Percentiles rank a stretch among this genome's conserved stretches.
These are phyloP conservation scores for Brachionus paranguensis DNA, from an alignment of 1,140 invertebrate species.

Conservation along the genomic window DNA sequence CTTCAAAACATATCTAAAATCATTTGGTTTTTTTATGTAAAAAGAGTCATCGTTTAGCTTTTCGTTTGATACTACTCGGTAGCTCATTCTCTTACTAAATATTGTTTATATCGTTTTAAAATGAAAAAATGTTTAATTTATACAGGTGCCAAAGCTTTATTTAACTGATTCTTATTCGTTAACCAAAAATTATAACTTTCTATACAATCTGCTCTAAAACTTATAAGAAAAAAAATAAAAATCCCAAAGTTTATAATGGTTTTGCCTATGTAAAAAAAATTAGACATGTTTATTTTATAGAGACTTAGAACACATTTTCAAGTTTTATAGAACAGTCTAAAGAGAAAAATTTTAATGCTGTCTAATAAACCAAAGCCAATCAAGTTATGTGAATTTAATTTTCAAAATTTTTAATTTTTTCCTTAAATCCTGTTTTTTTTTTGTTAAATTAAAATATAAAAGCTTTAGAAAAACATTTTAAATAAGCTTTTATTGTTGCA, in stretches of 20 bases:
- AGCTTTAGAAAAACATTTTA: not conserved
- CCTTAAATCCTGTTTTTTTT: not conserved
- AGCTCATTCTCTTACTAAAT: not conserved
- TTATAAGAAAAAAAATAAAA: not conserved
- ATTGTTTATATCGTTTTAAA: not conserved
- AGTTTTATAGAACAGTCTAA: not conserved
- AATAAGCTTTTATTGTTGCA: not conserved
- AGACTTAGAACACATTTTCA: not conserved
- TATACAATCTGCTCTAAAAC: not conserved
- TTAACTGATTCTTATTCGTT: not conserved
- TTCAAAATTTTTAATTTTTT: not conserved
- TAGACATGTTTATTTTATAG: not conserved
- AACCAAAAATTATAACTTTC: not conserved
- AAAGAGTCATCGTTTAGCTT: not conserved
- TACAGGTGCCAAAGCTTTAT: constrained; percentile 2
- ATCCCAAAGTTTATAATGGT: not conserved
- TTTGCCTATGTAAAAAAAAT: not conserved
- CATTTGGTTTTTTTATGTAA: not conserved
- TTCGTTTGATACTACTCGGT: not conserved
- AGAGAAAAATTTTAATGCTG: not conserved
- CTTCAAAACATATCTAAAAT: not conserved
- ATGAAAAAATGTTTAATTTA: not conserved
- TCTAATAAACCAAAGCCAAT: not conserved
- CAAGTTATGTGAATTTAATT: not conserved
- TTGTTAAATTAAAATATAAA: not conserved